A percentile compares a stretch with the other conserved stretches of the same genome.
Conservation (phyloP, 2,888 invertebrate species). For the Folsomia candida region DNA sequence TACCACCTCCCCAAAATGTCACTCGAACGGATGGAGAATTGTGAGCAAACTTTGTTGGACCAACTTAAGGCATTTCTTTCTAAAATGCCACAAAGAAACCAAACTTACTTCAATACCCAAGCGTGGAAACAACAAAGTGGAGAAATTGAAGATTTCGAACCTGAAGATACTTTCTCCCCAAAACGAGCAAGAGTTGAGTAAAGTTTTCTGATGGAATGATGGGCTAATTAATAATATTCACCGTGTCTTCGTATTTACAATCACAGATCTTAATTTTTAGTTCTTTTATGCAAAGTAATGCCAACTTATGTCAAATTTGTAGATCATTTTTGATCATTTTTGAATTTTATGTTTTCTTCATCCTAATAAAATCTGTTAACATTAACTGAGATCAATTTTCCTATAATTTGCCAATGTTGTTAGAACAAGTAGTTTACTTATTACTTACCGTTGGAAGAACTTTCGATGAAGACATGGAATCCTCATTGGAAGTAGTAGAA, state of each 20-base stretch:
- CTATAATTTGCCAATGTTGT: no score
- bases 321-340: no score
- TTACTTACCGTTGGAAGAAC: no score
- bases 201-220: not conserved
- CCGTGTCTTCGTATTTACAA: not conserved
- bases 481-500: no score
- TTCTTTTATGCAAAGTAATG: no score
- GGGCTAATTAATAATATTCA: not conserved
- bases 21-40: not conserved
- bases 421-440: no score
- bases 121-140: not conserved
- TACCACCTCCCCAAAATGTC: not conserved
- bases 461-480: no score
- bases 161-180: not conserved
- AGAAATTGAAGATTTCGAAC: not conserved
- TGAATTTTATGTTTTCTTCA: no score
- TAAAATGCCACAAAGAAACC: not conserved
- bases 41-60: not conserved
- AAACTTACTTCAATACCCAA: not conserved
- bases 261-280: not conserved
- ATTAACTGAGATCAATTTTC: not conserved
- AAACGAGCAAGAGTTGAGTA: not conserved
- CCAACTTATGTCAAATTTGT: no score
- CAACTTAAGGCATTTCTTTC: not conserved
- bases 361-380: no score